Evolutionary conservation across 2,888 invertebrate species (phyloP), one percentile per base, ranked within the genome.

Genomic region (Eugnorisma glareosa): DNA sequence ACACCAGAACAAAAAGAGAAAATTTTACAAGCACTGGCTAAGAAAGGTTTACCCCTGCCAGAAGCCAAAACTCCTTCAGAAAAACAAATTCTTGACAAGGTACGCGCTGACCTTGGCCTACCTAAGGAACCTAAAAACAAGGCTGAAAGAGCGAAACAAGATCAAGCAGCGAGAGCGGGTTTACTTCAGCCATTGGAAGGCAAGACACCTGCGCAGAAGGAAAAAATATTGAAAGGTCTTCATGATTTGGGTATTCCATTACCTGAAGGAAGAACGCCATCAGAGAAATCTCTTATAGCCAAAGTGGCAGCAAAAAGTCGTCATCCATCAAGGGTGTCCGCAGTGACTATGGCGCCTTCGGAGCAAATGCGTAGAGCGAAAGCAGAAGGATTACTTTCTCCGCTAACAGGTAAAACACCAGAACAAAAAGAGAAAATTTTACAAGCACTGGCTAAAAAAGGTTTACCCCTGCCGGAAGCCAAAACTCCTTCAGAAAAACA

Each of bases 31-130:
- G n/a, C n/a, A n/a, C n/a, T n/a, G n/a, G n/a, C n/a, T n/a, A n/a
- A n/a, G n/a, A n/a, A n/a, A n/a, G n/a, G n/a, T n/a, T n/a, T n/a
- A n/a, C n/a, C n/a, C n/a, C n/a, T n/a, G n/a, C n/a, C n/a, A 2
- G 35, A 35, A 35, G 35, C 3, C 35, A 35, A 35, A 35, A 35
- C 35, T 35, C 3, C 35, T 35, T 35, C 77, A 7, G 91, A 92
- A 75, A 88, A 84, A 70, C 80, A 88, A 59, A 21, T 91, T 0
- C 83, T 90, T 1, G 75, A 85, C 1, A 90, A 90, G 77, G 84
- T 92, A 18, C 77, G 90, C 18, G 24, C 35, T 4, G 89, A 91
- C 8, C 43, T 90, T 37, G 91, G 91, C 0, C 24, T 91, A 18
- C 90, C 92, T 35, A 89, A 88, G 6, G 89, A 85, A 64, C 89